Base-by-base conservation (phyloP, 2,113 vertebrate genomes). In the Bostrychus sinensis region DNA sequence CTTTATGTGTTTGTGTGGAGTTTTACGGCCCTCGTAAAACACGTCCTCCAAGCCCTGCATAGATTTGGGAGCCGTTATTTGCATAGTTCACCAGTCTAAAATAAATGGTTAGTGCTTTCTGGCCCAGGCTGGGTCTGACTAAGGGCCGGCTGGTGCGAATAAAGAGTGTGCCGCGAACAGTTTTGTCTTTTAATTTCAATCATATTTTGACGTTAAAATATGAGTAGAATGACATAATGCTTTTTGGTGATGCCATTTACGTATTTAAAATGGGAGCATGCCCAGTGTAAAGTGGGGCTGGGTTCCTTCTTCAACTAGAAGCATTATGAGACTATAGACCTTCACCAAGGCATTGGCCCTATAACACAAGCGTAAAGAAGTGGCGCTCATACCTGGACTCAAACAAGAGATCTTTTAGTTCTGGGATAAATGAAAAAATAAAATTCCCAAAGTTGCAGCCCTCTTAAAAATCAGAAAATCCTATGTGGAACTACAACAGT, bases 1-100 rank as follows among this genome's bases (percentile, higher is more conserved):
- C 69, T 90, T 91, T 89, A 90, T 89, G 89, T 89, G 90, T 90
- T 89, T 89, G 84, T 91, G 89, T 87, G 89, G 83, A 84, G 81
- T 85, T 92, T 92, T 90, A 92, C 85, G 54, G 53, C 82, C 72
- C 70, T 81, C 80, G 30, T 91, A 87, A 92, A 91, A 88, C 89
- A 89, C 72, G 78, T 88, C 86, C 78, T 88, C 89, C 83, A 82
- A 87, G 86, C 86, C 81, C 83, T 60, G 72, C 71, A 91, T 84
- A 83, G 86, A 89, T 89, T 89, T 88, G 83, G 82, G 85, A 87
- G 75, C 78, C 70, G 86, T 92, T 89, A 89, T 90, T 91, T 89
- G 86, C 88, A 78, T 79, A 77, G 85, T 90, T 90, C 88, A 85
- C 83, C 82, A 89, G 89, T 81, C 80, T 80, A 83, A 77, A 83